These are phyloP conservation scores for Apis dorsata DNA, from an alignment of 1,140 invertebrate genomes.

Conservation along the genomic window DNA sequence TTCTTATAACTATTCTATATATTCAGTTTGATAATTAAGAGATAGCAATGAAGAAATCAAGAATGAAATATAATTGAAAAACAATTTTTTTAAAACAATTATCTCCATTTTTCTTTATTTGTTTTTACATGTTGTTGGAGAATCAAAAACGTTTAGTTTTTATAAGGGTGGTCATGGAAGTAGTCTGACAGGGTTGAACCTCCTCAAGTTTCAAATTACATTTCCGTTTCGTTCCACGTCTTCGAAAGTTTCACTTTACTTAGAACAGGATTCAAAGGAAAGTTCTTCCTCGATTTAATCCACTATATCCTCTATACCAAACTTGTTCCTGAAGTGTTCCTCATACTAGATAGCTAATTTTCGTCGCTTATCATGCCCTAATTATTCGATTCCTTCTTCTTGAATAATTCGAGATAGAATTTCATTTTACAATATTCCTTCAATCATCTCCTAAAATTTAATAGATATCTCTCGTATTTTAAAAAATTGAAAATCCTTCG, in stretches of 20 bases:
- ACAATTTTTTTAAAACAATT: too few species aligned
- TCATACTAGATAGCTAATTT: neutral
- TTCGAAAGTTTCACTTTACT: conserved; percentile 12
- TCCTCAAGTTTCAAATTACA: neutral
- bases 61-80: too few species aligned
- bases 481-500: too few species aligned
- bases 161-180: neutral
- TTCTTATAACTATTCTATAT: too few species aligned
- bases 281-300: conserved; percentile 4
- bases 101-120: neutral
- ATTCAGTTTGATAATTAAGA: too few species aligned
- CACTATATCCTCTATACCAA: neutral
- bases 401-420: too few species aligned
- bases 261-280: neutral
- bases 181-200: neutral
- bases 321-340: neutral
- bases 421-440: too few species aligned
- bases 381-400: neutral
- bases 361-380: neutral
- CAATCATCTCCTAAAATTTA: too few species aligned
- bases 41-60: too few species aligned
- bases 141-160: neutral
- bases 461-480: too few species aligned
- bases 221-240: conserved; percentile 15
- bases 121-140: neutral